Conservation (phyloP, 1,140 invertebrate species). For the Drosophila nikananu region DNA sequence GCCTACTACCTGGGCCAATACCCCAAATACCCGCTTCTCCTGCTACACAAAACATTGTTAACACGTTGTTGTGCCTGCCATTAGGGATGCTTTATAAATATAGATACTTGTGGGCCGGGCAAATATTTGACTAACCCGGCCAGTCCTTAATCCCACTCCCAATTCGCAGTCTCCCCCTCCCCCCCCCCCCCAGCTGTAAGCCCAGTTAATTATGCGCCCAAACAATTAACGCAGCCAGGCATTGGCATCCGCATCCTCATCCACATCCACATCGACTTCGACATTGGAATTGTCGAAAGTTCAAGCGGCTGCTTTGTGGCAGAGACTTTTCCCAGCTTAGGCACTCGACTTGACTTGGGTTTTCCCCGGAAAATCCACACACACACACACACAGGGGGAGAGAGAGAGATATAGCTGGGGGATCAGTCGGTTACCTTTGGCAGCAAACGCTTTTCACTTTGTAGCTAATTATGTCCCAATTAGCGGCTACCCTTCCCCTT, state of each 20-base stretch:
- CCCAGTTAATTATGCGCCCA: slow-evolving; percentile 26
- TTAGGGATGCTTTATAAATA: slow-evolving; percentile 31
- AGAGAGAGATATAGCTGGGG: background rate
- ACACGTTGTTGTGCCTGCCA: slow-evolving; percentile 9
- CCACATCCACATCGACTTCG: background rate
- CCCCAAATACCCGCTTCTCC: background rate
- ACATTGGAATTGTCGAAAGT: background rate
- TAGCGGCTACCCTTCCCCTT: slow-evolving; percentile 23
- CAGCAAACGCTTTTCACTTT: slow-evolving; percentile 32
- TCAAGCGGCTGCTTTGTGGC: slow-evolving; percentile 16
- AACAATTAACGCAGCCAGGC: slow-evolving; percentile 19
- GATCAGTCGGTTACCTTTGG: slow-evolving; percentile 26
- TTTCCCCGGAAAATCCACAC: slow-evolving; percentile 1
- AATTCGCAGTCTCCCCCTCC: background rate
- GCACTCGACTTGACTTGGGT: background rate
- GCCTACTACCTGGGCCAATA: background rate
- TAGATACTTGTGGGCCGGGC: slow-evolving; percentile 12
- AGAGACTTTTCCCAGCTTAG: slow-evolving; percentile 15
- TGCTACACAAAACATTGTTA: slow-evolving; percentile 10
- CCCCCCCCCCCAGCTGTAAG: background rate
- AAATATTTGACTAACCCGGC: slow-evolving; percentile 20
- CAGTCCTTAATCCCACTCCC: background rate
- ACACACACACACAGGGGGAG: background rate
- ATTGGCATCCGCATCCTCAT: background rate
- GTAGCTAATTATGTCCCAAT: slow-evolving; percentile 66